These are phyloP conservation scores for Nasonia longicornis DNA, from an alignment of 1,140 invertebrate genomes.

Conservation along the genomic window DNA sequence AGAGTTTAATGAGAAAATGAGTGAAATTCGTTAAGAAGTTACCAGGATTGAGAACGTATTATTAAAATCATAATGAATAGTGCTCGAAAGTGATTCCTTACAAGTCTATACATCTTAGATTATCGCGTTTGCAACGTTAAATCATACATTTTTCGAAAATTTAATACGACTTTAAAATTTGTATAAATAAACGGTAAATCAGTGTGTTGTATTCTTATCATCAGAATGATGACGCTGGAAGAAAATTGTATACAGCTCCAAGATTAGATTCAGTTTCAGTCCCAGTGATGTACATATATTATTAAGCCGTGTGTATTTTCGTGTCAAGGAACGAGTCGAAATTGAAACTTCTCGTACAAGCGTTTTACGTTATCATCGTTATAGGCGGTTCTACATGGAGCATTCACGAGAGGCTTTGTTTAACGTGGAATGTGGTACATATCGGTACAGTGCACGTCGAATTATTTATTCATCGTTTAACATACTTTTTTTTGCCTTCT, in stretches of 20 bases:
- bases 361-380: slow-evolving; percentile 7
- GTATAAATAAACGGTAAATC: background rate
- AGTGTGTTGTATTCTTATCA: background rate
- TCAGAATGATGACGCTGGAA: background rate
- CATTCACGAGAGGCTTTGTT: slow-evolving; percentile 33
- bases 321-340: background rate
- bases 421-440: slow-evolving; percentile 40
- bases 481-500: background rate
- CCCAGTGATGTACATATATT: background rate
- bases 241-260: background rate
- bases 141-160: no score
- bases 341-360: slow-evolving; percentile 46
- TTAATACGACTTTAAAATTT: background rate
- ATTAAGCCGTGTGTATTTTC: background rate
- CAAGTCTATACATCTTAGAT: background rate
- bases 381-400: slow-evolving; percentile 33
- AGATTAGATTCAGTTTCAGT: background rate
- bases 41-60: background rate
- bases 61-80: background rate
- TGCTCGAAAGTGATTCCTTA: background rate
- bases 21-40: no score
- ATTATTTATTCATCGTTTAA: slow-evolving; percentile 8
- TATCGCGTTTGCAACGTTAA: background rate
- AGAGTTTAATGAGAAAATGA: background rate
- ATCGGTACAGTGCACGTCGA: slow-evolving; percentile 41